Evolutionary conservation across 2,888 invertebrate species (phyloP).

Genomic region (Dexiosoma caninum): DNA sequence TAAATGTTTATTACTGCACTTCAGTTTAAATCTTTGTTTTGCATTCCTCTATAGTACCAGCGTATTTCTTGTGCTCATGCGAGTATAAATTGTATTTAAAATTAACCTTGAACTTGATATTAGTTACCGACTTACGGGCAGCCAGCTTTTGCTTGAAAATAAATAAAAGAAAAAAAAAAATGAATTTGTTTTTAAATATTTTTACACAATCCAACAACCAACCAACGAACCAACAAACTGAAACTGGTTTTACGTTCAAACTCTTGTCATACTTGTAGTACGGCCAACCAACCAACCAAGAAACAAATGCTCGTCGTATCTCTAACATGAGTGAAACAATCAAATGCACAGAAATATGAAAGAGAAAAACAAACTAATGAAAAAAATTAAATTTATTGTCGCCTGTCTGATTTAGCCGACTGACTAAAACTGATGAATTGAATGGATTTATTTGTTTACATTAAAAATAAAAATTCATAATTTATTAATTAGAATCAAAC

Average conservation of each 20-base stretch:
- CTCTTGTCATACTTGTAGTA: constrained; percentile 9
- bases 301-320: not conserved
- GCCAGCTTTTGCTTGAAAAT: constrained; percentile 31
- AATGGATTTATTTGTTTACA: constrained; percentile 31
- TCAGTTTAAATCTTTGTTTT: constrained; percentile 20
- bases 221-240: constrained; percentile 31
- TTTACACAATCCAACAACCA: constrained; percentile 17
- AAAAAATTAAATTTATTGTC: not conserved
- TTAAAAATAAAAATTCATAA: constrained; percentile 15
- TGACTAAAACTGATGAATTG: constrained; percentile 21
- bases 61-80: constrained; percentile 42
- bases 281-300: constrained; percentile 4
- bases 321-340: constrained; percentile 42
- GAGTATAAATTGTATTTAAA: constrained; percentile 62
- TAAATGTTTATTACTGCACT: constrained; percentile 33
- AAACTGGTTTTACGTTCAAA: constrained; percentile 51
- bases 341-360: constrained; percentile 12
- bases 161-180: constrained; percentile 27
- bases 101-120: constrained; percentile 68
- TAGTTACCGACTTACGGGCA: constrained; percentile 65
- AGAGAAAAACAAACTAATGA: not conserved
- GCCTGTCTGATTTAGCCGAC: not conserved
- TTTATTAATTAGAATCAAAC: not conserved
- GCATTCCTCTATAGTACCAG: not conserved
- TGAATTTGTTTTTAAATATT: not conserved